These are phyloP conservation scores for Ophonus ardosiacus DNA, from an alignment of 2,888 invertebrate genomes.

Conservation along the genomic window DNA sequence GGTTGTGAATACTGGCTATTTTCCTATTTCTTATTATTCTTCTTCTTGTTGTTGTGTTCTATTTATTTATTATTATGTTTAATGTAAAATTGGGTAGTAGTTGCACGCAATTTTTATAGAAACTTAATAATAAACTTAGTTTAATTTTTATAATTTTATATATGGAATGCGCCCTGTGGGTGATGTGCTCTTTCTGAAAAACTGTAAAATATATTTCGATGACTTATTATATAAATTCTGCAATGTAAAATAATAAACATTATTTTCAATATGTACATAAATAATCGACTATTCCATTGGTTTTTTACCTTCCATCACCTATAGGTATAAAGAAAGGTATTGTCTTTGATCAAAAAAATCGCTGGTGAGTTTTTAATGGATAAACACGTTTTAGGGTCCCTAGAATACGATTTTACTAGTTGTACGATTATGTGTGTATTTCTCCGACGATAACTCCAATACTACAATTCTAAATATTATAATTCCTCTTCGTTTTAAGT, in stretches of 20 bases:
- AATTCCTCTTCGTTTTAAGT: too few species aligned
- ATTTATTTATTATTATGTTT: conserved; percentile 54
- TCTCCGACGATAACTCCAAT: too few species aligned
- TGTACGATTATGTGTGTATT: too few species aligned
- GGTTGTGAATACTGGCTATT: not conserved
- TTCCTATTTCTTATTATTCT: not conserved
- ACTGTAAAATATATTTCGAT: not conserved
- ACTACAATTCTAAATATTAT: too few species aligned
- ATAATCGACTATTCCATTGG: too few species aligned
- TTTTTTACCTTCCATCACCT: too few species aligned
- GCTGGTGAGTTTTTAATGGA: too few species aligned
- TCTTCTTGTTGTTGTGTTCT: conserved; percentile 27
- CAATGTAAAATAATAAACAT: not conserved
- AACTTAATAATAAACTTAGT: conserved; percentile 49
- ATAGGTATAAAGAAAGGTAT: too few species aligned
- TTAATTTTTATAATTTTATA: conserved; percentile 9
- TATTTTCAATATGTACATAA: not conserved
- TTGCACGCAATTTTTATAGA: conserved; percentile 23
- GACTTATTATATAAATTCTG: not conserved
- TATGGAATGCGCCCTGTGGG: conserved; percentile 27
- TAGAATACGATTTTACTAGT: too few species aligned
- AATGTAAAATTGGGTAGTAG: conserved; percentile 13
- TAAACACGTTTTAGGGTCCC: too few species aligned
- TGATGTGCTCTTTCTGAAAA: not conserved
- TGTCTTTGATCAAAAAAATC: too few species aligned